Evolutionary conservation across 2,113 vertebrate species (phyloP), one percentile per base, ranked within the genome.

Genomic region (Charina bottae): DNA sequence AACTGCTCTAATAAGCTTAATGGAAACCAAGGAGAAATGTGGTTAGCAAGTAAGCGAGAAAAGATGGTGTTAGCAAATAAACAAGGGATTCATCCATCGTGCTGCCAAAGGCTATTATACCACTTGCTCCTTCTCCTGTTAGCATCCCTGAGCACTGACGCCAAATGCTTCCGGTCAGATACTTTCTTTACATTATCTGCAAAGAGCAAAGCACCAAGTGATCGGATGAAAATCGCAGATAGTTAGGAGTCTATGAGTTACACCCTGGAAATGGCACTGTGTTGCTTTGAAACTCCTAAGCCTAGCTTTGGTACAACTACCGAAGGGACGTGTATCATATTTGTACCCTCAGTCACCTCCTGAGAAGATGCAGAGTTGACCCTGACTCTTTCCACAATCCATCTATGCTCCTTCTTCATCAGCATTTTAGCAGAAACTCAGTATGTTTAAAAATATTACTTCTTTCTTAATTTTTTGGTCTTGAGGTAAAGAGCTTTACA

Each of bases 1-100:
- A 12, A 85, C 4, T 58, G 21, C 13, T 93, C 54, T 1, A 54
- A 26, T 68, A 13, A 94, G 0, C 6, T 94, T 93, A 93, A 86
- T 94, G 94, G 92, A 93, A 87, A 83, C 92, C 19, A 37, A 83
- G 2, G 3, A 87, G 23, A 95, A 26, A 92, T 95, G 89, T 56
- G 33, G 0, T 92, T 92, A 92, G 88, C 3, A 68, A 33, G 55
- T 49, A 95, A 78, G 33, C 19, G 42, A 85, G 2, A 3, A 87
- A 26, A 95, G 26, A 92, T 94, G 89, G 54, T 42, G 0, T 92
- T 92, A 92, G 88, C 3, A 78, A 33, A 55, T 54, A 95, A 89
- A 8, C 60, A 92, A 92, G 60, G 62, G 62, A 87, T 0, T 12
- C 0, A 91, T 94, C 17, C 7, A 0, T 94, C 93, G 85, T 56